These are phyloP conservation scores for Caenorhabditis angaria DNA, from an alignment of 2,888 invertebrate genomes.

Conservation along the genomic window DNA sequence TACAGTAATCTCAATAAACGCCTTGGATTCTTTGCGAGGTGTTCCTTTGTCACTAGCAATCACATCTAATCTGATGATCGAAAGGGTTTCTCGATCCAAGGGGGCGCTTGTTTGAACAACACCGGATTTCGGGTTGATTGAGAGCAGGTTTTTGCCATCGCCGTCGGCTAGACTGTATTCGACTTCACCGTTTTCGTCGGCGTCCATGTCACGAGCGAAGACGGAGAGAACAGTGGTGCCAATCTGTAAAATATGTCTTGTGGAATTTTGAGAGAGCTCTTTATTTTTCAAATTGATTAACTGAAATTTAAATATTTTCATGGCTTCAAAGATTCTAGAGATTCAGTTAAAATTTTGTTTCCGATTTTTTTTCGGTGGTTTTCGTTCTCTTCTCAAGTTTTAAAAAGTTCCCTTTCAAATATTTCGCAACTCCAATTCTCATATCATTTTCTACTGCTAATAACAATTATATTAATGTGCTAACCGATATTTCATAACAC, in stretches of 20 bases:
- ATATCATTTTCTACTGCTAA: no score
- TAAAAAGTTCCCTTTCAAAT: no score
- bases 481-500: no score
- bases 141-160: conserved; percentile 76
- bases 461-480: no score
- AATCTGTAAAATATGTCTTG: conserved; percentile 50
- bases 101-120: conserved; percentile 87
- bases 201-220: conserved; percentile 86
- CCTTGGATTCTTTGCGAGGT: conserved; percentile 56
- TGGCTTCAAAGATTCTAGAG: no score
- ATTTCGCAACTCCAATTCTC: no score
- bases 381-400: no score
- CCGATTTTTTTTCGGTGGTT: no score
- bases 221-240: conserved; percentile 69
- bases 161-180: conserved; percentile 59
- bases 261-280: no score
- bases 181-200: conserved; percentile 84
- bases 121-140: conserved; percentile 91
- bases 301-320: no score
- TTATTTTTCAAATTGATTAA: no score
- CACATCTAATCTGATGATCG: conserved; percentile 66
- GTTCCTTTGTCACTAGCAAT: conserved; percentile 65
- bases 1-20: conserved; percentile 65
- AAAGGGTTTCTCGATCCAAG: conserved; percentile 82
- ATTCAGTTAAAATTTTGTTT: no score